Percentiles rank a stretch among this genome's conserved stretches.
Evolutionary conservation across 1,140 invertebrate genomes (phyloP).

Genomic region (Habropoda laboriosa): DNA sequence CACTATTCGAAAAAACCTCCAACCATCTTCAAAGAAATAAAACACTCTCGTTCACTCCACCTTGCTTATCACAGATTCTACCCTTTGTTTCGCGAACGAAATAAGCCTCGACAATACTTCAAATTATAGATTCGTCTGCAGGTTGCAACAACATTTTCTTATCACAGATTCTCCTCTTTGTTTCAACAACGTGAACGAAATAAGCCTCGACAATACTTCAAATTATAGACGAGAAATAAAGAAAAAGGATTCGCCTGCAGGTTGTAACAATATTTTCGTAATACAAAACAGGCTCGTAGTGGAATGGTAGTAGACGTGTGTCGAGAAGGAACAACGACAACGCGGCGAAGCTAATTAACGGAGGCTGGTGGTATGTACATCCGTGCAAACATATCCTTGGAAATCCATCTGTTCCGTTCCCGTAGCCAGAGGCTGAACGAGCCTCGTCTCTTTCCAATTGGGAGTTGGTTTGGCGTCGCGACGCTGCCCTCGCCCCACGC

Average conservation of each 20-base stretch:
- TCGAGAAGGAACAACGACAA: neutral
- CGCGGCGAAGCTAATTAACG: slow-evolving; percentile 33
- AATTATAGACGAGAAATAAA: neutral
- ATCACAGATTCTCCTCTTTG: neutral
- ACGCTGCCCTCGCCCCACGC: slow-evolving; percentile 19
- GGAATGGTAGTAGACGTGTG: neutral
- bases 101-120: too few relatives aligned
- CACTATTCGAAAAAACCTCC: too few relatives aligned
- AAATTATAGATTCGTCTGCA: too few relatives aligned
- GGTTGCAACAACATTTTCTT: neutral
- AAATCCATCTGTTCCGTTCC: slow-evolving; percentile 14
- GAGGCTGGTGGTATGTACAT: neutral
- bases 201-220: too few relatives aligned
- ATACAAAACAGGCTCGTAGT: neutral
- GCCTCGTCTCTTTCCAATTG: neutral
- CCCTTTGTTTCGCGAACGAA: neutral
- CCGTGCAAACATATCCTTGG: slow-evolving; percentile 25
- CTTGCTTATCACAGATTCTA: too few relatives aligned
- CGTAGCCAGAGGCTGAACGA: neutral
- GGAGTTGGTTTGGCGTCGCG: neutral
- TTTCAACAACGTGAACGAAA: neutral
- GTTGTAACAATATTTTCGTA: neutral
- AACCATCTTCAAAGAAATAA: neutral
- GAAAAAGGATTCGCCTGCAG: neutral
- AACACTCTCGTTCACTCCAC: neutral